Conservation (phyloP, 2,797 vertebrate genomes). For the Oceanodroma leucorhoa region DNA sequence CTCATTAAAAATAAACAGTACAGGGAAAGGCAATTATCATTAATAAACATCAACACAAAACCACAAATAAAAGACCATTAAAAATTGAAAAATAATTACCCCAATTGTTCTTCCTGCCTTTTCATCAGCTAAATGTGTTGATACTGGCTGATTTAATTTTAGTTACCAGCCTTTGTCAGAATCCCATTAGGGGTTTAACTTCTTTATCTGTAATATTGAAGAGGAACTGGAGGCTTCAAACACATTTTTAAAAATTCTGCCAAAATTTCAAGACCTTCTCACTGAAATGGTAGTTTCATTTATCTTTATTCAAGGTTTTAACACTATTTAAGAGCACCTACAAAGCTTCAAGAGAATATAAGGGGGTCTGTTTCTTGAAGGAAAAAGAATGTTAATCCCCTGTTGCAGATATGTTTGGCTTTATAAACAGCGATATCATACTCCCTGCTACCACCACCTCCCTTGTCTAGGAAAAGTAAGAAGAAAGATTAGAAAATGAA, state of each 20-base stretch:
- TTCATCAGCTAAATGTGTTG: not conserved
- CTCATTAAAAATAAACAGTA: slow-evolving; percentile 66
- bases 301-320: not conserved
- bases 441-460: not conserved
- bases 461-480: not conserved
- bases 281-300: not conserved
- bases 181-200: not conserved
- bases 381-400: not conserved
- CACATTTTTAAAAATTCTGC: not conserved
- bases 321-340: not conserved
- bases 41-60: slow-evolving; percentile 53
- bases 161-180: not conserved
- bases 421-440: not conserved
- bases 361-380: not conserved
- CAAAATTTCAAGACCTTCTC: not conserved
- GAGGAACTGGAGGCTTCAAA: not conserved
- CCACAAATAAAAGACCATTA: slow-evolving; percentile 38
- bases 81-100: slow-evolving; percentile 39
- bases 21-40: slow-evolving; percentile 46
- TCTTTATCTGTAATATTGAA: not conserved
- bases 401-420: not conserved
- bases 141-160: not conserved
- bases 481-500: not conserved
- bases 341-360: not conserved
- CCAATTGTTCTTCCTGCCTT: not conserved